Base-by-base conservation (phyloP, 2,888 invertebrate species). In the Eupithecia vulgata region DNA sequence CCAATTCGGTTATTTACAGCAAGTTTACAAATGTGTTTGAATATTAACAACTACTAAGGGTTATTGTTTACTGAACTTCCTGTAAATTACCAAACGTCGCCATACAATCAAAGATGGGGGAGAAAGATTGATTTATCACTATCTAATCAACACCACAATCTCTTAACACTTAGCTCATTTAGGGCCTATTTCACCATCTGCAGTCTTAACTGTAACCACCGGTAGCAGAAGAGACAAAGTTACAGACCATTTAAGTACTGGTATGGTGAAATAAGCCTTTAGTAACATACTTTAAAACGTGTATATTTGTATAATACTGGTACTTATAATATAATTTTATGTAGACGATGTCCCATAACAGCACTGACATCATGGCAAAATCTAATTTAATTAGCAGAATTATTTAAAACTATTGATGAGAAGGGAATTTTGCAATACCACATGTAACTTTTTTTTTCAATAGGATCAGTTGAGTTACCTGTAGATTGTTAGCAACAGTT, bases 71-170 rank as follows among this genome's bases (percentile, higher is more conserved):
- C 21, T 25, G 12, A 37, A n/a, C 76, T 73, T 71, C 42, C 34
- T 67, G 66, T 61, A 67, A 73, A 61, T 68, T 57, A 72, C 80
- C 74, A 82, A 87, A 85, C 82, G 84, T 84, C 84, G 83, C 84
- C 78, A 86, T 82, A 85, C 87, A 87, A 85, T 88, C 85, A 87
- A 90, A 87, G 85, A 85, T 88, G 80, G 69, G 69, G 85, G 79
- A 84, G 87, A 87, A 87, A 85, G 81, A 83, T 84, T 83, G 82
- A 81, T 80, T 72, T 61, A 84, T 83, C 79, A 87, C 88, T 91
- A 90, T 87, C 88, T 90, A 88, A 81, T 76, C 78, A 81, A 78
- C 78, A 78, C 71, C 72, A 86, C 87, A 85, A 84, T 83, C 81
- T 83, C 81, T 86, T 88, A 91, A 90, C 87, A 79, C 81, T 85